Conservation (phyloP, 2,888 invertebrate species). For the Diachrysia chrysitis region DNA sequence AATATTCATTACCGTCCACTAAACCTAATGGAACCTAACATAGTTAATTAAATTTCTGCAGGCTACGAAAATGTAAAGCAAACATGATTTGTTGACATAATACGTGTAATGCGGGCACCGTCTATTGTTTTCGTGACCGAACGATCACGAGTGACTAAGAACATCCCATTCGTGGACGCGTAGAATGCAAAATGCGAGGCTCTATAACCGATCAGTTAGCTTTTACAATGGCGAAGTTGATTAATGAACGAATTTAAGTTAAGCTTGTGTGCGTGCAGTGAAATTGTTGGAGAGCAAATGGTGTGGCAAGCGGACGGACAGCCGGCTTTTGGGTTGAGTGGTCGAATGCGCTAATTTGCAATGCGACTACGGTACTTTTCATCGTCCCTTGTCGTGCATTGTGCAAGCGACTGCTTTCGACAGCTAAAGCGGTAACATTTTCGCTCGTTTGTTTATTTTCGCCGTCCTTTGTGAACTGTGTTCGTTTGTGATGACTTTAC, state of each 20-base stretch:
- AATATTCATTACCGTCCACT: conserved; percentile 32
- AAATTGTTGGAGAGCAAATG: conserved; percentile 73
- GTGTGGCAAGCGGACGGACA: conserved; percentile 74
- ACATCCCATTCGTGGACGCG: conserved; percentile 15
- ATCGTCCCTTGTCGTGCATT: conserved; percentile 66
- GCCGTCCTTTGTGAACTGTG: conserved; percentile 57
- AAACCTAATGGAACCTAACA: conserved; percentile 34
- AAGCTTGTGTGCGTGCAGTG: conserved; percentile 48
- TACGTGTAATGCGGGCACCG: conserved; percentile 13
- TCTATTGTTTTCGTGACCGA: conserved; percentile 11
- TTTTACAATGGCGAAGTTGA: conserved; percentile 54
- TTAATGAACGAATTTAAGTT: conserved; percentile 59
- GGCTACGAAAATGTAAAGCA: conserved; percentile 16
- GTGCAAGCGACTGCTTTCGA: conserved; percentile 69
- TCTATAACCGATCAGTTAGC: conserved; percentile 46
- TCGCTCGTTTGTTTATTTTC: conserved; percentile 65
- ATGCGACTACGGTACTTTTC: conserved; percentile 76
- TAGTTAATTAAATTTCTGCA: conserved; percentile 42
- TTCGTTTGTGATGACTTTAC: conserved; percentile 57
- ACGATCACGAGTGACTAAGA: conserved; percentile 12
- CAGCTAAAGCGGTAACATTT: conserved; percentile 69
- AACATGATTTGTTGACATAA: conserved; percentile 28
- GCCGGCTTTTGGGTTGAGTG: conserved; percentile 72
- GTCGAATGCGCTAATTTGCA: conserved; percentile 80
- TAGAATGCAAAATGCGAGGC: conserved; percentile 41